Percentiles rank a stretch among this genome's conserved stretches.
phyloP scores from a whole-genome alignment of 1,140 invertebrate species.

The Archegozetes longisetosus region DNA sequence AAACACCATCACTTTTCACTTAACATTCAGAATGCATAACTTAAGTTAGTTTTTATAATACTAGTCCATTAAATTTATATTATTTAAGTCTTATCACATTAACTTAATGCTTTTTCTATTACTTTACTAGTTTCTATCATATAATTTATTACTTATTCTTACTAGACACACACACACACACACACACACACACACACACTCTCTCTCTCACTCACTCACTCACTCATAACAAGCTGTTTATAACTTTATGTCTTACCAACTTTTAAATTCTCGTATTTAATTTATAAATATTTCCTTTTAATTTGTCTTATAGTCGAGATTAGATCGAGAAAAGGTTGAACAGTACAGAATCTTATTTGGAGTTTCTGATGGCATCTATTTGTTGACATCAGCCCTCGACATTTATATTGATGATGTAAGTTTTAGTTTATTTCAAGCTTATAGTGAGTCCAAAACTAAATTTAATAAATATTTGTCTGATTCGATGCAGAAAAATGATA shows the following conservation, averaged over 20 bases:
- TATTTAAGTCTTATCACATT: too few relatives aligned
- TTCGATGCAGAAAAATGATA: slow-evolving; percentile 50
- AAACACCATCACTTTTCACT: background rate
- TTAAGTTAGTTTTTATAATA: background rate
- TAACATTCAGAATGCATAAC: background rate
- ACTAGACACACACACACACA: too few relatives aligned
- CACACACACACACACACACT: background rate
- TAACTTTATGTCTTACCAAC: background rate
- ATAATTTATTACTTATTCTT: too few relatives aligned
- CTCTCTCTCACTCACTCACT: background rate
- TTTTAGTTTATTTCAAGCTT: background rate
- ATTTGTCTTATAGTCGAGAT: slow-evolving; percentile 37
- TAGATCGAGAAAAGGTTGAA: slow-evolving; percentile 67
- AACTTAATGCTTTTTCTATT: too few relatives aligned
- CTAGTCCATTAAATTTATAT: too few relatives aligned
- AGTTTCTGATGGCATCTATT: slow-evolving; percentile 53
- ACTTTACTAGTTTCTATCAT: too few relatives aligned
- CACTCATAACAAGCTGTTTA: too few relatives aligned
- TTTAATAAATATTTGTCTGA: background rate
- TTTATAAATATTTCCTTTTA: background rate
- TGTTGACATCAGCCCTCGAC: background rate
- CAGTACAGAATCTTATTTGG: slow-evolving; percentile 59
- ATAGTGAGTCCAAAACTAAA: background rate
- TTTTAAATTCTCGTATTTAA: background rate
- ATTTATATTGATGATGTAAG: slow-evolving; percentile 35